Base-by-base conservation (phyloP, 2,888 invertebrate species). In the Opisthograptis luteolata region DNA sequence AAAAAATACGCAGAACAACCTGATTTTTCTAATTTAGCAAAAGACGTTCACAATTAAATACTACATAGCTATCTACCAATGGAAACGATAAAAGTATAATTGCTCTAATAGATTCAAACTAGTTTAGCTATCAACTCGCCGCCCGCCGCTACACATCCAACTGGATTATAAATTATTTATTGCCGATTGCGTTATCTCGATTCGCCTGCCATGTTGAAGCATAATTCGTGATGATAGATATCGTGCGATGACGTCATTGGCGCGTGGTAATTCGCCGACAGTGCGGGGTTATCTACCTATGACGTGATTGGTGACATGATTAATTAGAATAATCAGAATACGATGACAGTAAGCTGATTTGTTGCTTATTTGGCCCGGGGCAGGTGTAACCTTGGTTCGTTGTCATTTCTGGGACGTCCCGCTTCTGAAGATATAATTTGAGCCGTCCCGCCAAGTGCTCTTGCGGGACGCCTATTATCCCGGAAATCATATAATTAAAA, bases 241-340 rank as follows among this genome's bases (percentile, higher is more conserved):
- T 55, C 39, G 39, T 40, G 37, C 32, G 47, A 61, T 72, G 73
- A 73, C 72, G 73, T 64, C 49, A 37, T 45, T 55, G 25, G 35
- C 22, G 35, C 42, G 37, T 48, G 49, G 42, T 67, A 66, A 67
- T 60, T 60, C 59, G 51, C 14, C 47, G 65, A 67, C 69, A 72
- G 55, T 52, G 50, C 34, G 39, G 40, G 62, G 73, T 63, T 70
- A 68, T 70, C 73, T 63, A 58, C 43, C 59, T 59, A 20, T 66
- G 66, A 64, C 71, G 72, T 60, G 52, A 56, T 43, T 46, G 24
- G 24, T 27, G 39, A 44, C 39, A 40, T 44, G 43, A 44, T 40
- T 50, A 50, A 44, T 50, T 43, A 34, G 36, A 30, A 25, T 50
- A 50, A 44, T 50, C 39, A 34, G 36, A 30, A 25, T 24, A 20